Evolutionary conservation across 2,113 vertebrate species (phyloP), one percentile per base, ranked within the genome.

Genomic region (Calidris pygmaea): DNA sequence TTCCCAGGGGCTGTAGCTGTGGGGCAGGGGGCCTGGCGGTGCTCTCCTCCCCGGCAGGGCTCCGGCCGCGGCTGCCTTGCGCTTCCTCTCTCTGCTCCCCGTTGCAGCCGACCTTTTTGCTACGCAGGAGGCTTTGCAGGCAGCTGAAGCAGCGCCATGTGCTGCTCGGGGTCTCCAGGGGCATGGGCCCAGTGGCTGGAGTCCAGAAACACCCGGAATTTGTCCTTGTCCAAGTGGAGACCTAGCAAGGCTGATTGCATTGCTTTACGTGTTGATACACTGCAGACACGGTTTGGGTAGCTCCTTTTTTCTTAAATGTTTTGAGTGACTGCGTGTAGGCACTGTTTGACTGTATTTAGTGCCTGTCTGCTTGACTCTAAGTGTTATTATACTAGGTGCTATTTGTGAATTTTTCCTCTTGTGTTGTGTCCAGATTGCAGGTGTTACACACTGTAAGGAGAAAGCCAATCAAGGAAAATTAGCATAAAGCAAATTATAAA

Each of bases 51-150:
- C 23, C 5, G 26, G 37, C 17, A 30, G n/a, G n/a, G 7, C 23
- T 52, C 3, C 4, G 22, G 16, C 1, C 3, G 12, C 1, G 2
- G 12, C 35, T 39, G 43, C 14, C 39, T 37, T 43, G 9, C 0
- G 0, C 30, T 56, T n/a, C 1, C 0, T 30, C 0, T 1, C 29
- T 73, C 72, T 4, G 7, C 15, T 45, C 1, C 2, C 15, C 52
- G 5, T 47, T 34, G 21, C 32, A 76, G 13, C 23, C 5, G 1
- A 7, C 20, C 3, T 23, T 35, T 58, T 68, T 60, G 30, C 12
- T 45, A 1, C 14, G 60, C 27, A 4, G 34, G 13, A 8, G 10
- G 7, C 35, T 50, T 45, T 45, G 27, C 19, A 34, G 15, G 58
- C 18, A 22, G 19, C 24, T 56, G 39, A 48, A 71, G 20, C 27